phyloP scores from a whole-genome alignment of 2,797 vertebrate species.

The Ctenopoma multispine region DNA sequence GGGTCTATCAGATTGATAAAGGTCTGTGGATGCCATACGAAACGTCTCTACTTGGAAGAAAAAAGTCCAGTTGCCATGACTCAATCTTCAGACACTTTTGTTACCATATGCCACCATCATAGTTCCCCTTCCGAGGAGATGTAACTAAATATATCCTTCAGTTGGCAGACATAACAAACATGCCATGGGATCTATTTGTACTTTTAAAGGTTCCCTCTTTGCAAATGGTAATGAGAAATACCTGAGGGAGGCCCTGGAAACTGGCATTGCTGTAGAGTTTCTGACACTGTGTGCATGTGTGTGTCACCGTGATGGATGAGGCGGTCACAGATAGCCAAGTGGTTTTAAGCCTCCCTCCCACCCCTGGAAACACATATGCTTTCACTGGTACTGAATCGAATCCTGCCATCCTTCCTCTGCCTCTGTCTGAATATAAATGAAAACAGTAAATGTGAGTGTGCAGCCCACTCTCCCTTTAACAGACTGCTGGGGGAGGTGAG shows the following conservation, averaged over 20 bases:
- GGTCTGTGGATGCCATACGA: too few relatives aligned
- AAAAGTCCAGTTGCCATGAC: too few relatives aligned
- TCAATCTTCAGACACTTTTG: too few relatives aligned
- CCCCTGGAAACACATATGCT: slow-evolving; percentile 40
- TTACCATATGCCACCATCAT: slow-evolving; percentile 31
- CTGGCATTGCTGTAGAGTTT: slow-evolving; percentile 38
- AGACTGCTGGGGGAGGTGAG: slow-evolving; percentile 47
- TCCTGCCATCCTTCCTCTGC: slow-evolving; percentile 27
- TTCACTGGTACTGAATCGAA: slow-evolving; percentile 48
- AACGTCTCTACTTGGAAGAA: too few relatives aligned
- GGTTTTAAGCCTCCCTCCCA: slow-evolving; percentile 15
- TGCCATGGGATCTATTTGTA: slow-evolving; percentile 53
- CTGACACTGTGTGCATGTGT: slow-evolving; percentile 20
- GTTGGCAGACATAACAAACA: slow-evolving; percentile 25
- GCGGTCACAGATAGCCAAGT: slow-evolving; percentile 43
- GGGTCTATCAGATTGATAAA: too few relatives aligned
- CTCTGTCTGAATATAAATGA: slow-evolving; percentile 31
- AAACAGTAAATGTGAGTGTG: slow-evolving; percentile 47
- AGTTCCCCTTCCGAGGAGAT: slow-evolving; percentile 20
- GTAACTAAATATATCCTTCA: slow-evolving; percentile 38
- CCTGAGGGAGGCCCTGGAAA: slow-evolving; percentile 60
- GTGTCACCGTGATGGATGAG: slow-evolving; percentile 56
- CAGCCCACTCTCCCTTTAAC: slow-evolving; percentile 20
- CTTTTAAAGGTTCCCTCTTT: slow-evolving; percentile 48
- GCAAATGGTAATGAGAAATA: slow-evolving; percentile 65